Percentiles rank a stretch among this genome's conserved stretches.
phyloP scores from a whole-genome alignment of 2,113 vertebrate genomes.

The Setophaga kirtlandii region DNA sequence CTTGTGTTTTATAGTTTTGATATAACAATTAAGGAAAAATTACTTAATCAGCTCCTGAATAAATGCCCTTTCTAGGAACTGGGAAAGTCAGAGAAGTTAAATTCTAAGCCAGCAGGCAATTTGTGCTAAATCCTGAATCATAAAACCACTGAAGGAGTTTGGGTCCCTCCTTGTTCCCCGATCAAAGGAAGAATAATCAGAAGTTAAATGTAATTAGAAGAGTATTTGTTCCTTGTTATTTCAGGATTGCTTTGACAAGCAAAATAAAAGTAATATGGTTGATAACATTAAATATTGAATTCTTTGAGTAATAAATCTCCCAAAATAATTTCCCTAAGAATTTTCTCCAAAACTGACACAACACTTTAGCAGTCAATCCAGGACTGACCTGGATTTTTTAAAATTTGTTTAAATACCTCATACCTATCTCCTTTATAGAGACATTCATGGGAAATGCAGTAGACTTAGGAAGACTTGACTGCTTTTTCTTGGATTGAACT shows the following conservation, averaged over 20 bases:
- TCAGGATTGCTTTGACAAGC: background rate
- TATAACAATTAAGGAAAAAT: background rate
- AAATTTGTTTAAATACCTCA: background rate
- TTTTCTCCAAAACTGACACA: background rate
- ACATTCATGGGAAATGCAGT: background rate
- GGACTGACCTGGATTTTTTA: background rate
- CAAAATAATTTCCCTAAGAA: background rate
- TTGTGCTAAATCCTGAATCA: background rate
- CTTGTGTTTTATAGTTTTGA: background rate
- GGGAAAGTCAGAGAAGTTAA: background rate
- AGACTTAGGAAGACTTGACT: background rate
- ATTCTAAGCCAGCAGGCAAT: background rate
- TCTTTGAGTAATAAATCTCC: background rate
- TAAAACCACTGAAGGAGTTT: background rate
- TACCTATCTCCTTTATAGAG: background rate
- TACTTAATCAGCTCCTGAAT: background rate
- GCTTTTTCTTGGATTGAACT: background rate
- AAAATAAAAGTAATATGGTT: background rate
- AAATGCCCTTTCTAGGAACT: background rate
- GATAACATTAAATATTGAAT: background rate
- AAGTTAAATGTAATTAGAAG: background rate
- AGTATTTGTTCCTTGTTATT: background rate
- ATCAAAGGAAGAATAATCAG: background rate
- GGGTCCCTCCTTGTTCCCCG: background rate
- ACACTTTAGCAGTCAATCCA: background rate